Evolutionary conservation across 1,140 invertebrate genomes (phyloP).

Genomic region (Drosophila seguyi): DNA sequence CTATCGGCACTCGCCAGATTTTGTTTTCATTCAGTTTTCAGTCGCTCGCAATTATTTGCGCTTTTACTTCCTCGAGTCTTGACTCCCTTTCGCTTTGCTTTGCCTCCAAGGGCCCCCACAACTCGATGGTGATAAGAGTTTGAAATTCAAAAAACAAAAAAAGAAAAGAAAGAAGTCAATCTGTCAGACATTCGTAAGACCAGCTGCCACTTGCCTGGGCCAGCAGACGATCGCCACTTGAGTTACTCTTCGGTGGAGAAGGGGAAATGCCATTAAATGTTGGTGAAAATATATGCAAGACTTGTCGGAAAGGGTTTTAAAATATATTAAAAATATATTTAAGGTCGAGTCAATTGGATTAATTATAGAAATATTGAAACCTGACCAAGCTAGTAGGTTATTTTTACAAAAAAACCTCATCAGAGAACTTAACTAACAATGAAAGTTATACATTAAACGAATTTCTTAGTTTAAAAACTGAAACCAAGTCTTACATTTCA

Average conservation of each 20-base stretch:
- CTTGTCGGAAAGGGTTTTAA: too few species aligned
- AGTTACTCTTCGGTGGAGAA: background rate
- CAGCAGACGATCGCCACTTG: background rate
- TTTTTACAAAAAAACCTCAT: background rate
- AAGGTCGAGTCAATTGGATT: background rate
- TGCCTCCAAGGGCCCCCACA: conserved; percentile 43
- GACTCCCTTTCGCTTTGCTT: conserved; percentile 46
- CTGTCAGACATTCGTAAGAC: background rate
- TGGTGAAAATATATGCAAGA: background rate
- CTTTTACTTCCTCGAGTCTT: conserved; percentile 65
- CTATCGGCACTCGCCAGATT: conserved; percentile 4
- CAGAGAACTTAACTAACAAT: background rate
- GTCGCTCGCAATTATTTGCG: conserved; percentile 63
- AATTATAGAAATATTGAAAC: background rate
- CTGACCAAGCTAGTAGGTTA: too few species aligned
- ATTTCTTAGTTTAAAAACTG: background rate
- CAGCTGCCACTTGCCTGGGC: background rate
- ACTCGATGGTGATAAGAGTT: conserved; percentile 27
- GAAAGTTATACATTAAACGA: too few species aligned
- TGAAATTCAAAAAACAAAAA: background rate
- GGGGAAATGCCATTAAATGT: background rate
- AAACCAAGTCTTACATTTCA: background rate
- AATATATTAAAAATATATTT: background rate
- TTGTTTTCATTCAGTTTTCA: conserved; percentile 21
- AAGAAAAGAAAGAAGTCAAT: background rate